Conservation (phyloP, 2,113 vertebrate species). For the Anarrhichthys ocellatus region DNA sequence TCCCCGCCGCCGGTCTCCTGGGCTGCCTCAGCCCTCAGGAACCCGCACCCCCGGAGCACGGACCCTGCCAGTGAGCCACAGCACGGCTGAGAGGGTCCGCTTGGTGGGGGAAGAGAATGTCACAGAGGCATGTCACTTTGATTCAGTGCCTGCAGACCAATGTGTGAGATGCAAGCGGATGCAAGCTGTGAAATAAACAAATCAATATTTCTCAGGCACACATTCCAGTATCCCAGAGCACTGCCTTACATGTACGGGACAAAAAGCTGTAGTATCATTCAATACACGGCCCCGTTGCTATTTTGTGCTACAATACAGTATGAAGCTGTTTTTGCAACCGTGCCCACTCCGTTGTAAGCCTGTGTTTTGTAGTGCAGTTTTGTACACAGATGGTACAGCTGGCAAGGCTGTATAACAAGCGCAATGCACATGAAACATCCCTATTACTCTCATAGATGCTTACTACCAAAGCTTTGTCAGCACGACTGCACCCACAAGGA, state of each 20-base stretch:
- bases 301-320: constrained; percentile 8
- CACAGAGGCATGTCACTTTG: constrained; percentile 47
- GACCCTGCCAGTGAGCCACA: constrained; percentile 39
- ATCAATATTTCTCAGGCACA: constrained; percentile 55
- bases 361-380: constrained; percentile 21
- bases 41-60: constrained; percentile 43
- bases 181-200: constrained; percentile 61
- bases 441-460: constrained; percentile 15
- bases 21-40: constrained; percentile 43
- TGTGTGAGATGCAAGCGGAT: constrained; percentile 35
- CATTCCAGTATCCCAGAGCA: constrained; percentile 14
- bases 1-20: constrained; percentile 41
- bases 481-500: neutral
- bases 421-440: constrained; percentile 30
- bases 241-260: constrained; percentile 8
- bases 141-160: constrained; percentile 50
- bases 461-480: constrained; percentile 3
- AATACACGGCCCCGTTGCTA: neutral
- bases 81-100: constrained; percentile 27
- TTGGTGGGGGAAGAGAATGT: constrained; percentile 26
- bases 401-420: constrained; percentile 29
- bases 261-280: constrained; percentile 7
- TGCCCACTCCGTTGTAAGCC: constrained; percentile 46
- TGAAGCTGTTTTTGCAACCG: constrained; percentile 5
- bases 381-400: constrained; percentile 54